Base-by-base conservation (phyloP, 2,888 invertebrate species). In the Dicyrtoma fusca region DNA sequence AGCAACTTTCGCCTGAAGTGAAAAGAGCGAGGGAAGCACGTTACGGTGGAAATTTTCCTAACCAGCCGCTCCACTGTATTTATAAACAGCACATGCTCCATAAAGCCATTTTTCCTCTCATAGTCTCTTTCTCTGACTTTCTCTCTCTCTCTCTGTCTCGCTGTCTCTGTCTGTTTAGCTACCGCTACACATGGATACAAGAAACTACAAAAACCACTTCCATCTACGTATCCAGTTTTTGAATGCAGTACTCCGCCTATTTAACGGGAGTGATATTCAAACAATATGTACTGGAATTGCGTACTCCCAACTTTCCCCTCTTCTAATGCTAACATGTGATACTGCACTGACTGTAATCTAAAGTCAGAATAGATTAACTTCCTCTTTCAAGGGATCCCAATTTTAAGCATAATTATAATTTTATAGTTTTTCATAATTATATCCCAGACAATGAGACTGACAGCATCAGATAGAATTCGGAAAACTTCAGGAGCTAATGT, bases 21-120 rank as follows among this genome's bases (percentile, higher is more conserved):
- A 69, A 73, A 77, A 75, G 74, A 66, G 72, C 49, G 63, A 74
- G 73, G 49, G 72, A 74, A 75, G 66, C 73, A 75, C 73, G 75
- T 74, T 77, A 75, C 70, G 69, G 69, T 65, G 65, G 45, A 73
- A 74, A 71, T 63, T 66, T 70, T 68, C 64, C 70, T 55, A 68
- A 55, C 62, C 44, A 69, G 62, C 73, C 72, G 69, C 68, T 72
- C 69, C 74, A 70, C 61, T 69, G 69, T 75, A 73, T 74, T 76
- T 77, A 77, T 79, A 80, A 78, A 79, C 80, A 80, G 80, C 79
- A 79, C 80, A 80, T 80, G 80, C 80, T 79, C 80, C 75, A 76
- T 76, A 75, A 73, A 74, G 69, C 73, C 77, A 76, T 73, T 76
- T 76, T 76, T 71, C 75, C 70, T 74, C 23, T 44, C 53, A 14